phyloP scores from a whole-genome alignment of 2,888 invertebrate species.

The Anthoptus insignis region DNA sequence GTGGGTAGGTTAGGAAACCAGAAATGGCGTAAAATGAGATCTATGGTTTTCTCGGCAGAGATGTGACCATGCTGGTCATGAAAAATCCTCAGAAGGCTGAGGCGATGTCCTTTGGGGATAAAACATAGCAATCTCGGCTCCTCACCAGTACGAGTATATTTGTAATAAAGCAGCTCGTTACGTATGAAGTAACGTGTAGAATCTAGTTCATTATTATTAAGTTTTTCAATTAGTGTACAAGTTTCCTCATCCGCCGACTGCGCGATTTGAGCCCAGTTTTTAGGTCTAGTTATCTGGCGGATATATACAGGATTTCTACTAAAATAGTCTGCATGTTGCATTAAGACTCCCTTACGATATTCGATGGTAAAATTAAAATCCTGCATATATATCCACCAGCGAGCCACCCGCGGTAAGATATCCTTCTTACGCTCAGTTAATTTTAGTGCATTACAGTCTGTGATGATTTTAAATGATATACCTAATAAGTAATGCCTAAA shows the following conservation, averaged over 20 bases:
- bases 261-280: background rate
- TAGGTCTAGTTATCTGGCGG: background rate
- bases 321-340: slow-evolving; percentile 43
- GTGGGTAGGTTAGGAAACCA: background rate
- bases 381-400: slow-evolving; percentile 56
- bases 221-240: background rate
- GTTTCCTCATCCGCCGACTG: slow-evolving; percentile 1
- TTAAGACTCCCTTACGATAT: slow-evolving; percentile 39
- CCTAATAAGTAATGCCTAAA: background rate
- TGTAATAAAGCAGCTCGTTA: background rate
- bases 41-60: background rate
- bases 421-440: slow-evolving; percentile 51
- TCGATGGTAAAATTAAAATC: slow-evolving; percentile 43
- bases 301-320: slow-evolving; percentile 1
- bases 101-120: background rate
- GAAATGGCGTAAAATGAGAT: background rate
- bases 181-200: background rate
- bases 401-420: slow-evolving; percentile 51
- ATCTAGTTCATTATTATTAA: background rate
- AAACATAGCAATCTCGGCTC: background rate
- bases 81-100: background rate
- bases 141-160: background rate
- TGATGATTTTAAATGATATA: slow-evolving; percentile 17
- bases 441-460: slow-evolving; percentile 56
- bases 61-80: background rate